A percentile compares a stretch with the other conserved stretches of the same genome.
Evolutionary conservation across 1,140 invertebrate genomes (phyloP).

Genomic region (Micrasema longulum): DNA sequence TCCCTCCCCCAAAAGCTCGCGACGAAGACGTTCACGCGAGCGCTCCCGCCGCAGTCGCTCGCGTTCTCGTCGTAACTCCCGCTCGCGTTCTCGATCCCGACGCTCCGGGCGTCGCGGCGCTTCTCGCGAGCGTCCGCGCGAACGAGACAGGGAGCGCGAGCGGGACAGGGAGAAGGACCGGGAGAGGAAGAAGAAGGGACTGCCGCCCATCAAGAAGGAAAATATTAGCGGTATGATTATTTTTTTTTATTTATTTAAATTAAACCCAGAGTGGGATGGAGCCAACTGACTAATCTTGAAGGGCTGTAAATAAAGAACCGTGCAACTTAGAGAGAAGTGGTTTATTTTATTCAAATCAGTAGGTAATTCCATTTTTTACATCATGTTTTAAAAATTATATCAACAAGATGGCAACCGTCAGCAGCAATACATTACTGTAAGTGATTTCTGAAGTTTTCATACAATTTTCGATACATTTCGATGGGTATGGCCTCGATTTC

Average conservation of each 20-base stretch:
- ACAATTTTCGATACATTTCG: too few species aligned
- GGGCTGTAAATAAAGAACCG: too few species aligned
- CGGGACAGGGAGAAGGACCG: conserved; percentile 83
- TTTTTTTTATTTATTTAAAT: neutral
- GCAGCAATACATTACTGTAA: too few species aligned
- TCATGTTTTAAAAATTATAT: too few species aligned
- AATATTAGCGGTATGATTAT: conserved; percentile 78
- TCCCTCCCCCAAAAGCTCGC: conserved; percentile 69
- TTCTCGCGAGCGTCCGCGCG: conserved; percentile 68
- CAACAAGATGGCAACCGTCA: too few species aligned
- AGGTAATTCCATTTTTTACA: too few species aligned
- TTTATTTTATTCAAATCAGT: too few species aligned
- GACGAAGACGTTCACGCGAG: conserved; percentile 67
- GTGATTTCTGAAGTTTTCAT: too few species aligned
- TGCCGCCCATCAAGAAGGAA: conserved; percentile 89
- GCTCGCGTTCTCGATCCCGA: conserved; percentile 61
- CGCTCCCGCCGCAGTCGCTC: conserved; percentile 63
- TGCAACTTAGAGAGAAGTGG: too few species aligned
- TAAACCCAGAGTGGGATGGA: too few species aligned
- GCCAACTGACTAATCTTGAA: too few species aligned
- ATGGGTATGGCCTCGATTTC: too few species aligned
- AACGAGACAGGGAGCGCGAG: conserved; percentile 73
- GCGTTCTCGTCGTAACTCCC: conserved; percentile 66
- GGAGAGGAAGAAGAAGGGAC: conserved; percentile 86
- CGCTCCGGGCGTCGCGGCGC: conserved; percentile 58